phyloP scores from a whole-genome alignment of 1,140 invertebrate species.

The Saccostrea cuccullata region DNA sequence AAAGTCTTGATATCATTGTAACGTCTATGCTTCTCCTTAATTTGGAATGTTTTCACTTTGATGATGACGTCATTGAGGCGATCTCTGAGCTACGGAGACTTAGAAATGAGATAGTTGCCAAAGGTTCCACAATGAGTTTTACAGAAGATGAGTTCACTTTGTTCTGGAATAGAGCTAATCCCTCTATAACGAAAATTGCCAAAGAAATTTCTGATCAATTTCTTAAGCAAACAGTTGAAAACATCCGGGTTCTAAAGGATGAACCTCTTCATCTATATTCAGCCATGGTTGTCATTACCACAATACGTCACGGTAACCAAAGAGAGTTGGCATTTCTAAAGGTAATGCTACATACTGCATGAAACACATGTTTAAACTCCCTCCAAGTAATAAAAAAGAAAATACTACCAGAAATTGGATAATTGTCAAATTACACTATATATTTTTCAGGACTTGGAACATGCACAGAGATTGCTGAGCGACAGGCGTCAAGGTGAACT shows the following conservation, averaged over 20 bases:
- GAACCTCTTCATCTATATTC: slow-evolving; percentile 8
- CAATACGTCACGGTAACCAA: slow-evolving; percentile 7
- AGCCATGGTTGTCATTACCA: neutral
- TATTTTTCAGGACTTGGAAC: slow-evolving; percentile 34
- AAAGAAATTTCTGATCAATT: neutral
- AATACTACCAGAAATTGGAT: too few relatives aligned
- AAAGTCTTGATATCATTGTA: slow-evolving; percentile 27
- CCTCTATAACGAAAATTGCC: neutral
- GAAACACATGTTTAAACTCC: neutral
- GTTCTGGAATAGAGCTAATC: neutral
- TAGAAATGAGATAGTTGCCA: neutral
- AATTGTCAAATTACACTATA: neutral
- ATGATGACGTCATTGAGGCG: neutral
- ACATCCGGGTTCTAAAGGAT: neutral
- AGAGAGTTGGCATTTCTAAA: slow-evolving; percentile 14
- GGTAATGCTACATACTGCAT: neutral
- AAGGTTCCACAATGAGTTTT: neutral
- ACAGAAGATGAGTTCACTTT: neutral
- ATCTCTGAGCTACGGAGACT: slow-evolving; percentile 9
- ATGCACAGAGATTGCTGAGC: neutral
- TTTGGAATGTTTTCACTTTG: neutral
- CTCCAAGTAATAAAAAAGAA: neutral
- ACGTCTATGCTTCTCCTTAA: slow-evolving; percentile 18
- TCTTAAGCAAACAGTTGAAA: neutral
- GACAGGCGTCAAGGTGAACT: slow-evolving; percentile 19